Evolutionary conservation across 2,888 invertebrate genomes (phyloP), one percentile per base, ranked within the genome.

Genomic region (Drosophila helvetica): DNA sequence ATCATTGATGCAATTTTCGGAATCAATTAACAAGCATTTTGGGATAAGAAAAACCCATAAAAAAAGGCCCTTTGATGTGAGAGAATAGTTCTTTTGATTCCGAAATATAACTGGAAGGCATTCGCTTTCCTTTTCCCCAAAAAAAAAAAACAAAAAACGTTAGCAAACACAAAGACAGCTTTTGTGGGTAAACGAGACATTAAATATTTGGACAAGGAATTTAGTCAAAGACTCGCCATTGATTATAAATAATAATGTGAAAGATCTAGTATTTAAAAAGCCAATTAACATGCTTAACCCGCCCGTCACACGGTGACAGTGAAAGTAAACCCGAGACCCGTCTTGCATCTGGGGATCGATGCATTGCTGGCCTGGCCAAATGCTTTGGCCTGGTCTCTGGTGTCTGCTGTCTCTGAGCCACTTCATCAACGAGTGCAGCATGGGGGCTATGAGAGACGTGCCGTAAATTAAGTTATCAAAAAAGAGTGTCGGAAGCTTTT

Each of bases 381-480:
- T 43, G 1, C 33, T 33, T 38, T 0, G 38, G 7, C 5, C n/a
- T 15, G 5, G 3, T 33, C 12, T 12, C 30, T 30, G 30, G 30
- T 38, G 33, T 25, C 25, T 25, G 25, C 6, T 25, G 46, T 75
- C 65, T 62, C 63, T 55, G 71, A 15, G 73, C 78, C 80, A 79
- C 79, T 87, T 66, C 88, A 82, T 87, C 86, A 81, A 68, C 71
- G 22, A 22, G 65, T 68, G 52, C 63, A 15, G 2, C 6, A 3
- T 30, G 18, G 25, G 25, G 30, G 55, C 51, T 19, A 60, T 53
- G 48, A 71, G 61, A 79, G 83, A 86, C 88, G 65, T 65, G 69
- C 61, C 58, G 79, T 84, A 86, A 85, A 85, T 85, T 84, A 88
- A 85, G 89, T 81, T 85, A 85, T 85, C 87, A 86, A 86, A 78